Evolutionary conservation across 2,797 vertebrate genomes (phyloP).

Genomic region (Xerus rutilus): DNA sequence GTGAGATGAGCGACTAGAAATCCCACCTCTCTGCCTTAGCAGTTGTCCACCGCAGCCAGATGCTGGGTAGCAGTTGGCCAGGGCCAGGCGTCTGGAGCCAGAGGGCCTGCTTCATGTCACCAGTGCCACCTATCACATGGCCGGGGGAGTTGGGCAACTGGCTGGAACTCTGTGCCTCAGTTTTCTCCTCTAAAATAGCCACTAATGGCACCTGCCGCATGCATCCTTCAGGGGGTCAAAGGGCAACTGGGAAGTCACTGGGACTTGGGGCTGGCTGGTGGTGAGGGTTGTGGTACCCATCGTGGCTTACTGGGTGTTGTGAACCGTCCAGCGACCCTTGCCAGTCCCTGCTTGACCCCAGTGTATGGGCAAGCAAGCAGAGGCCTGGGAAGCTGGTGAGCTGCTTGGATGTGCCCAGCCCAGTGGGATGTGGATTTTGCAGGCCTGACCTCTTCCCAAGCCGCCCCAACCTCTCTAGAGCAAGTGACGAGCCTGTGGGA

Average conservation of each 20-base stretch:
- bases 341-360: background rate
- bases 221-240: background rate
- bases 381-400: background rate
- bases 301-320: no score
- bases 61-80: background rate
- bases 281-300: fast-evolving
- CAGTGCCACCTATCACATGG: background rate
- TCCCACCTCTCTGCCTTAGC: background rate
- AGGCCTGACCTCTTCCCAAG: fast-evolving
- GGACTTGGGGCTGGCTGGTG: background rate
- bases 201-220: background rate
- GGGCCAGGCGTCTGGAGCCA: background rate
- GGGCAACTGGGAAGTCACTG: fast-evolving
- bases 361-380: fast-evolving
- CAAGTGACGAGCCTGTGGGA: no score
- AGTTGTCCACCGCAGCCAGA: background rate
- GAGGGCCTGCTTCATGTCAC: background rate
- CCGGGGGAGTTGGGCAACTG: background rate
- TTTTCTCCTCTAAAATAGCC: background rate
- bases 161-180: background rate
- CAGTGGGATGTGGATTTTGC: background rate
- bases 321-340: background rate
- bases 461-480: fast-evolving
- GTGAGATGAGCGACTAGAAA: background rate
- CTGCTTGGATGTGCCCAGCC: background rate